Evolutionary conservation across 2,797 vertebrate genomes (phyloP).

Genomic region (Sciurus vulgaris): DNA sequence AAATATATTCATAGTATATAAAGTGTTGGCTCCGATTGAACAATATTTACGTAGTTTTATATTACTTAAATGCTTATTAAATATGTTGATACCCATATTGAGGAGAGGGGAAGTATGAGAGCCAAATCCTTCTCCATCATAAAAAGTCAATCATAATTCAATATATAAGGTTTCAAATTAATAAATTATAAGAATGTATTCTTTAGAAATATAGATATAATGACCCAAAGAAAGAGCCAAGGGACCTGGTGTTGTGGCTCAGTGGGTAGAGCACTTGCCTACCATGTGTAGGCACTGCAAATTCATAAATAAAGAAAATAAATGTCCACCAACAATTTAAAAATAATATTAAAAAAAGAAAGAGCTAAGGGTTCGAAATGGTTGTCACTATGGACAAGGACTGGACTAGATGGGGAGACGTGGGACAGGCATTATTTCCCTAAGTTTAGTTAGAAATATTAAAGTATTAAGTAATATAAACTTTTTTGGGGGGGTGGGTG

Average conservation of each 20-base stretch:
- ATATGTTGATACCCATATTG: not conserved
- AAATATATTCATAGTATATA: not conserved
- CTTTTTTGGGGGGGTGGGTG: not conserved
- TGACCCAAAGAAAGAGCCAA: not conserved
- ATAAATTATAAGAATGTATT: not conserved
- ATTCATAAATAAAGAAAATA: no score
- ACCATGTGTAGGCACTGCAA: no score
- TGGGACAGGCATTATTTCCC: not conserved
- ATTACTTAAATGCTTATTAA: not conserved
- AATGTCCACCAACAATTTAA: no score
- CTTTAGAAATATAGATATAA: slow-evolving; percentile 12
- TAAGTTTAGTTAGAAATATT: not conserved
- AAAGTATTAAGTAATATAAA: not conserved
- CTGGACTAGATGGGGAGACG: not conserved
- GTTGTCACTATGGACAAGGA: not conserved
- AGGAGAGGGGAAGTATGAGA: not conserved
- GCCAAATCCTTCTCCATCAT: not conserved
- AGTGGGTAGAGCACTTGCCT: no score
- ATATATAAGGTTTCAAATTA: not conserved
- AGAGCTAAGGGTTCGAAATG: not conserved
- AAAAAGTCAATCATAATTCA: not conserved
- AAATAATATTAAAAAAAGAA: not conserved
- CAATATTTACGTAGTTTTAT: not conserved
- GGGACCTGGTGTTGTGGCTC: not conserved
- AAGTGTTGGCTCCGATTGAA: not conserved